phyloP scores from a whole-genome alignment of 2,113 vertebrate genomes.

The Rattus rattus region DNA sequence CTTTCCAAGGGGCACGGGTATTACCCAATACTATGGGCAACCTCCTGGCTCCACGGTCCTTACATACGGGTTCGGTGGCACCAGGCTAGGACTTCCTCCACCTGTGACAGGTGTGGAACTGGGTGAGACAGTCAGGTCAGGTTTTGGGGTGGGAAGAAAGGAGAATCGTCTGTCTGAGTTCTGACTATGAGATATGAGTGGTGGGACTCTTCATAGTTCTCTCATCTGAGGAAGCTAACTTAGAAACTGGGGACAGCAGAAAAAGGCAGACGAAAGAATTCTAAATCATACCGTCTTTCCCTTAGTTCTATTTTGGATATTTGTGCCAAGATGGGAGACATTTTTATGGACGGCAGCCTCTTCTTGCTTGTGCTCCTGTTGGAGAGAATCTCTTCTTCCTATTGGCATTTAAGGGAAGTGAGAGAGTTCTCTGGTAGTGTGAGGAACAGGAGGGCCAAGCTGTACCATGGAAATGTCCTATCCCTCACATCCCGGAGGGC shows the following conservation, averaged over 20 bases:
- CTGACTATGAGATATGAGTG: not conserved
- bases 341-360: not conserved
- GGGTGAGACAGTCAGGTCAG: no score
- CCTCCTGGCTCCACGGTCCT: not conserved
- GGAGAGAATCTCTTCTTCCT: not conserved
- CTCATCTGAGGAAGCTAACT: not conserved
- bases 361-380: not conserved
- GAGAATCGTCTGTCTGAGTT: not conserved
- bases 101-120: not conserved
- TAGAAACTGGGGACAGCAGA: conserved; percentile 1
- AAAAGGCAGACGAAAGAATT: not conserved
- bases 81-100: not conserved
- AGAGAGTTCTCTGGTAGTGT: not conserved
- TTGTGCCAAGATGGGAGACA: not conserved
- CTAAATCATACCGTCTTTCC: not conserved
- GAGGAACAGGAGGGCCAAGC: not conserved
- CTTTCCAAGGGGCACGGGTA: not conserved
- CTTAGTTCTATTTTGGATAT: not conserved
- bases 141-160: no score
- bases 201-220: not conserved
- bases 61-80: not conserved
- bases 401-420: not conserved
- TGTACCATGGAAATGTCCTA: not conserved
- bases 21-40: not conserved
- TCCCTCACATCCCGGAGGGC: not conserved